Base-by-base conservation (phyloP, 2,888 invertebrate species). In the Phragmatobia fuliginosa region DNA sequence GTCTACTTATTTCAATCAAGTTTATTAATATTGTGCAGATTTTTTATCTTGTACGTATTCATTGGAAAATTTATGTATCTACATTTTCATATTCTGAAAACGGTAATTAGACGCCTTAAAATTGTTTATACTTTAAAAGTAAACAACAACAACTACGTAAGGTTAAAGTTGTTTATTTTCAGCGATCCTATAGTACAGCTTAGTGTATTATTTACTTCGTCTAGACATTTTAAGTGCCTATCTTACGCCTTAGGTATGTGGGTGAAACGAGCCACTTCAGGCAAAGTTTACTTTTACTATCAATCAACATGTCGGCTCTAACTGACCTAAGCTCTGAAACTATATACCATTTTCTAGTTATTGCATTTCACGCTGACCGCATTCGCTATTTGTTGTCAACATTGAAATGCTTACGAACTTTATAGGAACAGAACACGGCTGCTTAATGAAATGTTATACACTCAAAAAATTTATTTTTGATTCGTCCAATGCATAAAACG, bases 191-290 rank as follows among this genome's bases (percentile, higher is more conserved):
- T 10, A n/a, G 21, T n/a, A 49, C 2, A n/a, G 45, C 45, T 45
- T 45, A 49, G 2, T n/a, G n/a, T 10, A 49, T 49, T 21, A 49
- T 58, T 63, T 10, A 68, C 49, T 28, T 59, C 38, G 62, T 61
- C 71, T 71, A 69, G 77, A 72, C 81, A 81, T 74, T 76, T 76
- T 79, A 81, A 79, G 74, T 76, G 81, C 36, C 73, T 64, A 73
- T 81, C 70, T 52, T 59, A 49, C 45, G 66, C 31, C 68, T 28
- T 70, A 69, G 61, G 69, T 58, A 76, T 73, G 49, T 36, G 61
- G 41, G n/a, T 56, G 28, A 66, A 60, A 31, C 60, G 36, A 41
- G 62, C 41, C 56, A 63, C 68, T 70, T 71, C 63, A 63, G 28
- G 62, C 38, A 72, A 79, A 79, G 74, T 81, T 81, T 65, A 71